Conservation (phyloP, 1,140 invertebrate genomes). For the Trichoplusia ni region DNA sequence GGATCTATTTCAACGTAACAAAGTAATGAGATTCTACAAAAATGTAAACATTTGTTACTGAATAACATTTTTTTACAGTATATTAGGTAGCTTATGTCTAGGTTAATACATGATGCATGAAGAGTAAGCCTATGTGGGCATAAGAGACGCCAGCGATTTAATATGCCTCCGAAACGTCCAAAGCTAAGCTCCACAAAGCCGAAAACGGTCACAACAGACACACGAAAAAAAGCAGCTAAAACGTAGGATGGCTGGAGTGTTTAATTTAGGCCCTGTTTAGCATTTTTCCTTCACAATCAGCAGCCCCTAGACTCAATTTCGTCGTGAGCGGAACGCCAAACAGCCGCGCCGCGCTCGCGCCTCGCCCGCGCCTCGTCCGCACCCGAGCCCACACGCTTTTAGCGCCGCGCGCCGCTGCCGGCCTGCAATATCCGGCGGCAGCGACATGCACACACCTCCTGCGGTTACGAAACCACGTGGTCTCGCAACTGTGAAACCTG, state of each 20-base stretch:
- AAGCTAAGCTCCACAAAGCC: conserved; percentile 9
- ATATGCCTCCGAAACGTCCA: not conserved
- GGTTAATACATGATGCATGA: not conserved
- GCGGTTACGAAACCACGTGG: not conserved
- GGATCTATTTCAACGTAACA: too few species aligned
- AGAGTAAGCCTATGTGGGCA: not conserved
- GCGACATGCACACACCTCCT: not conserved
- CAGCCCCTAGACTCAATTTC: conserved; percentile 29
- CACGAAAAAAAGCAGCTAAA: conserved; percentile 21
- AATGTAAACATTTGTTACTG: too few species aligned
- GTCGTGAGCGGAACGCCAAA: conserved; percentile 32
- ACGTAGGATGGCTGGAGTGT: not conserved
- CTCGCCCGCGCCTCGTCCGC: not conserved
- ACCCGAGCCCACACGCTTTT: not conserved
- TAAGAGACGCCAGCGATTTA: conserved; percentile 5
- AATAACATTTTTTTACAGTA: too few species aligned
- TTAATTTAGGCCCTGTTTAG: conserved; percentile 31
- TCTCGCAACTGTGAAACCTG: not conserved
- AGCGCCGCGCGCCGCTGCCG: not conserved
- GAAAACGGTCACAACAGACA: not conserved
- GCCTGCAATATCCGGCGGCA: conserved; percentile 23
- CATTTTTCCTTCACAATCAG: conserved; percentile 28
- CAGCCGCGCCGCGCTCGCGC: not conserved
- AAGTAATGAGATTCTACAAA: too few species aligned
- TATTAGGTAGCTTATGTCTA: not conserved